phyloP scores from a whole-genome alignment of 2,888 invertebrate genomes.

The Dioctria linearis region DNA sequence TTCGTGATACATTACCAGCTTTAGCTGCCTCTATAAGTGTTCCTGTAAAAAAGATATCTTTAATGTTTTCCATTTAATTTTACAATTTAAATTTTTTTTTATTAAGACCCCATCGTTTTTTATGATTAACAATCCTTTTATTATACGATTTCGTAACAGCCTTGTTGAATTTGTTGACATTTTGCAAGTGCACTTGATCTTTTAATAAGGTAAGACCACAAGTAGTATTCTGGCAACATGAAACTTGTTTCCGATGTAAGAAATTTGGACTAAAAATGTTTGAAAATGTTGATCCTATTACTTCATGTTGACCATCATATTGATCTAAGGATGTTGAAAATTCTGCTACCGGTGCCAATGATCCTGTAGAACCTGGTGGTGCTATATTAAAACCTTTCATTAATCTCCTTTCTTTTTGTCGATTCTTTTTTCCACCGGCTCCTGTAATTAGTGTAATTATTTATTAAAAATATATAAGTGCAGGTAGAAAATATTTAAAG shows the following conservation, averaged over 20 bases:
- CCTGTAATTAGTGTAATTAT: constrained; percentile 71
- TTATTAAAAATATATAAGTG: too few relatives aligned
- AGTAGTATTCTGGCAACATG: constrained; percentile 66
- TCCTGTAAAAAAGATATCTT: constrained; percentile 60
- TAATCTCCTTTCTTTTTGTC: constrained; percentile 91
- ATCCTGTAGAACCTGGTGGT: constrained; percentile 77
- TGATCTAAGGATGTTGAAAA: constrained; percentile 82
- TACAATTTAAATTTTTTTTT: not conserved
- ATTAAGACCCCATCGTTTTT: constrained; percentile 80
- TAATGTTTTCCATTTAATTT: not conserved
- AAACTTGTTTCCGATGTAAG: constrained; percentile 66
- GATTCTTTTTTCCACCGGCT: constrained; percentile 93
- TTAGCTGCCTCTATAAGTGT: constrained; percentile 91
- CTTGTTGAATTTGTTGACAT: constrained; percentile 67
- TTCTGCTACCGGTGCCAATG: constrained; percentile 84
- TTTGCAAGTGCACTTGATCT: constrained; percentile 60
- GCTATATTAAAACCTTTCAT: constrained; percentile 97
- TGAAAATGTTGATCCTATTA: constrained; percentile 80
- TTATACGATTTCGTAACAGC: constrained; percentile 68
- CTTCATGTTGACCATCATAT: constrained; percentile 75
- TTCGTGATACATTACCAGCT: constrained; percentile 83
- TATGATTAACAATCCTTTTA: constrained; percentile 76
- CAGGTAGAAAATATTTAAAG: too few relatives aligned
- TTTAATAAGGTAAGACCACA: constrained; percentile 57
- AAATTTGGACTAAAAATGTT: constrained; percentile 74